Percentiles rank a stretch among this genome's conserved stretches.
Evolutionary conservation across 1,140 invertebrate genomes (phyloP).

Genomic region (Bombus vancouverensis): DNA sequence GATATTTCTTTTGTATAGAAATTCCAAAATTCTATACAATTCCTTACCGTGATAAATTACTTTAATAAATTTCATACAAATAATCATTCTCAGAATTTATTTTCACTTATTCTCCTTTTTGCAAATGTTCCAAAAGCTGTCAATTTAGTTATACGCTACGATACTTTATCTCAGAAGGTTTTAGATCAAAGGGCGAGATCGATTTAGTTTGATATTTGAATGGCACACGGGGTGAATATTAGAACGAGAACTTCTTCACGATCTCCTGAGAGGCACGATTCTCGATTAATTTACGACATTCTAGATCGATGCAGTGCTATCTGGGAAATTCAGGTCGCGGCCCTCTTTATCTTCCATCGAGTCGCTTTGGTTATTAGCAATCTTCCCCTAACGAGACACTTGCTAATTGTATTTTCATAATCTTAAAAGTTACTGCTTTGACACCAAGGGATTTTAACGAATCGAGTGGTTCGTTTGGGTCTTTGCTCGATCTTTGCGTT

Average conservation of each 20-base stretch:
- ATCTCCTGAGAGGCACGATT: conserved; percentile 11
- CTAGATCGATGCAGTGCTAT: conserved; percentile 44
- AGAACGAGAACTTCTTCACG: background rate
- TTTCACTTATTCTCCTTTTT: background rate
- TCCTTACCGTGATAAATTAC: background rate
- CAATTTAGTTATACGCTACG: background rate
- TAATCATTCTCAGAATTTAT: background rate
- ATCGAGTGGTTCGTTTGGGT: background rate
- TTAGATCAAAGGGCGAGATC: background rate
- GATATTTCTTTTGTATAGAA: background rate
- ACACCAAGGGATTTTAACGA: background rate
- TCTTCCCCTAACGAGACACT: background rate
- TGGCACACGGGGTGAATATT: conserved; percentile 24
- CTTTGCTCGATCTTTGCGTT: too few relatives aligned
- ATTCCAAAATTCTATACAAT: background rate
- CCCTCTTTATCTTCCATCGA: conserved; percentile 6
- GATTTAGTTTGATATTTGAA: conserved; percentile 29
- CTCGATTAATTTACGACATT: conserved; percentile 61
- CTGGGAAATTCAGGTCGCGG: conserved; percentile 62
- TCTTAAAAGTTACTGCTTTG: background rate
- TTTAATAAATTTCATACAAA: background rate
- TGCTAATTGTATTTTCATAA: conserved; percentile 37
- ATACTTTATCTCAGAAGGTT: background rate
- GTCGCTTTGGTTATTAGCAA: conserved; percentile 33
- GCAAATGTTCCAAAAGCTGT: background rate